Base-by-base conservation (phyloP, 2,888 invertebrate species). In the Leuctra nigra region DNA sequence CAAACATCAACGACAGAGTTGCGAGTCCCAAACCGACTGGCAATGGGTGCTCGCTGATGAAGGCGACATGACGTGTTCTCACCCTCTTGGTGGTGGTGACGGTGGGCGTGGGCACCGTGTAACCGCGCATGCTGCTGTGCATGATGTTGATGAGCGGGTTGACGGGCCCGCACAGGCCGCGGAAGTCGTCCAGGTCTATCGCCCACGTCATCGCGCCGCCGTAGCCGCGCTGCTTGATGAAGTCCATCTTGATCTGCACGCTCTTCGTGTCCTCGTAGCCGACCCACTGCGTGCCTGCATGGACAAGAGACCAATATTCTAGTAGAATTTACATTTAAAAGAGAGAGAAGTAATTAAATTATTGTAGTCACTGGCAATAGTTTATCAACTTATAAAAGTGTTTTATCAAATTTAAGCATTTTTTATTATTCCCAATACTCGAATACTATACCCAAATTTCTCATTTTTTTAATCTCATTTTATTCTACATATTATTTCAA, bases 201-300 rank as follows among this genome's bases (percentile, higher is more conserved):
- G 93, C 92, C 93, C 93, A 93, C 16, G 83, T 86, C 93, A 93
- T 93, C 1, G 90, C 91, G 0, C 93, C 93, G 0, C 84, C 84
- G 66, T 87, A 88, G 0, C 91, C 90, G 69, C 86, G 88, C 56
- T 80, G 67, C 68, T 87, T 90, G 63, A 93, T 87, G 76, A 82
- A 93, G 68, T 92, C 85, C 89, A 92, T 90, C 75, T 94, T 94
- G 64, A 90, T 86, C 69, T 88, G 84, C 0, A 93, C 78, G 63
- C 91, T 91, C 65, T 79, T 78, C 0, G 82, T 79, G 68, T 91
- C 84, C 69, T 91, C 93, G 67, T 91, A 94, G 2, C 93, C 93
- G 14, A 93, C 87, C 93, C 93, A 94, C 67, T 61, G 61, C 6
- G 58, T 61, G 2, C 53, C 61, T 61, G 50, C n/a, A 14, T 23